These are phyloP conservation scores for Terebella lapidaria DNA, from an alignment of 2,888 invertebrate genomes.

Conservation along the genomic window DNA sequence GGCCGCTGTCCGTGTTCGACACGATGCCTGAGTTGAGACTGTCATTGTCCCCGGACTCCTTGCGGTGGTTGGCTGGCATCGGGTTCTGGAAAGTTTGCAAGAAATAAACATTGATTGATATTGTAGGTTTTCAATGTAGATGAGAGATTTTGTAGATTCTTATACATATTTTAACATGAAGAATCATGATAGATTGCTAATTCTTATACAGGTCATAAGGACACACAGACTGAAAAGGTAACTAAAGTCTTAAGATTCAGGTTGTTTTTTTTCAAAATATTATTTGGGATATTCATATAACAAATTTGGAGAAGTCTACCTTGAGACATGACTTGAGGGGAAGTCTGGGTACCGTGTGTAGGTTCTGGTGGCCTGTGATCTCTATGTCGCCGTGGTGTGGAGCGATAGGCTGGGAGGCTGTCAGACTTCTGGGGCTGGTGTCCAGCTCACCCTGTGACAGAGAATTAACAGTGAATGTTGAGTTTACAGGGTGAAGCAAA, in stretches of 20 bases:
- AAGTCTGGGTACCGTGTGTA: neutral
- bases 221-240: neutral
- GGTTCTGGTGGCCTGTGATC: no score
- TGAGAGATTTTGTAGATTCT: no score
- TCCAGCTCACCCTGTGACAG: no score
- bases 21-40: neutral
- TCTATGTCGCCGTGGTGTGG: no score
- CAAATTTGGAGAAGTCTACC: neutral
- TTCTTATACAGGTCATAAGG: no score
- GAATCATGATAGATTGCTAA: no score
- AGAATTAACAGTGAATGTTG: no score
- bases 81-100: neutral
- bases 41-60: neutral
- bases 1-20: neutral
- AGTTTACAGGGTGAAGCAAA: no score
- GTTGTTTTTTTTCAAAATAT: neutral
- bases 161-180: no score
- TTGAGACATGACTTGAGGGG: neutral
- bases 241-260: neutral
- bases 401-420: no score
- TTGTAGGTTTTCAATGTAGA: no score
- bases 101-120: neutral
- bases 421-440: no score
- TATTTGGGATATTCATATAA: neutral
- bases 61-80: neutral